Evolutionary conservation across 2,113 vertebrate genomes (phyloP).

Genomic region (Varanus komodoensis): DNA sequence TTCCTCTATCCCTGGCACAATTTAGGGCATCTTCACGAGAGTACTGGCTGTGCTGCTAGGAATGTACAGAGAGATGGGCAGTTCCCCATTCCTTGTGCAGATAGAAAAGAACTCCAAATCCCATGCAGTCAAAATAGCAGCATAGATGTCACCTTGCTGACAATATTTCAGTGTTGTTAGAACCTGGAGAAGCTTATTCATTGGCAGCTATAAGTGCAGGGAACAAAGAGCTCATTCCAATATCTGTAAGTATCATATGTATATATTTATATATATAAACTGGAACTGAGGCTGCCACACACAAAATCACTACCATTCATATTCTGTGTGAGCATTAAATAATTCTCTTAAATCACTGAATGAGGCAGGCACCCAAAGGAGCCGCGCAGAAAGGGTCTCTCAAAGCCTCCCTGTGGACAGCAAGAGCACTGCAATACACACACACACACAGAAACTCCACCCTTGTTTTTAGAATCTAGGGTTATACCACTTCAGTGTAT

Average conservation of each 20-base stretch:
- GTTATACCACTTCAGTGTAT: constrained; percentile 24
- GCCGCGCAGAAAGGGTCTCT: constrained; percentile 60
- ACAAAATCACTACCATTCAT: constrained; percentile 40
- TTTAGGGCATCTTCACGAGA: constrained; percentile 48
- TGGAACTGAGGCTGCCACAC: constrained; percentile 62
- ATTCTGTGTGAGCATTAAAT: constrained; percentile 65
- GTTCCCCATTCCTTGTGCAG: constrained; percentile 66
- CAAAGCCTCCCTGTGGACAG: constrained; percentile 72
- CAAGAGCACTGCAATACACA: constrained; percentile 62
- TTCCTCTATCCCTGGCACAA: constrained; percentile 73
- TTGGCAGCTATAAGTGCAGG: constrained; percentile 73
- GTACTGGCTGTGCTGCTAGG: constrained; percentile 25
- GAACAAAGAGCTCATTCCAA: constrained; percentile 74
- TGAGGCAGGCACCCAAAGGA: constrained; percentile 70
- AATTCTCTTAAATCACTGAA: constrained; percentile 67
- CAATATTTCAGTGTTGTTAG: constrained; percentile 71
- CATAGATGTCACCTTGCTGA: constrained; percentile 63
- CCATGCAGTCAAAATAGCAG: constrained; percentile 72
- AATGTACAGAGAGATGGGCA: constrained; percentile 50
- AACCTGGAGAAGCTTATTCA: constrained; percentile 76
- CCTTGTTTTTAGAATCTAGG: constrained; percentile 74
- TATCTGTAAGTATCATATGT: constrained; percentile 67
- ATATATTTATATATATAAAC: constrained; percentile 31
- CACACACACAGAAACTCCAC: constrained; percentile 70
- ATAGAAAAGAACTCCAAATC: constrained; percentile 68